Evolutionary conservation across 2,888 invertebrate species (phyloP).

Genomic region (Hypolimnas misippus): DNA sequence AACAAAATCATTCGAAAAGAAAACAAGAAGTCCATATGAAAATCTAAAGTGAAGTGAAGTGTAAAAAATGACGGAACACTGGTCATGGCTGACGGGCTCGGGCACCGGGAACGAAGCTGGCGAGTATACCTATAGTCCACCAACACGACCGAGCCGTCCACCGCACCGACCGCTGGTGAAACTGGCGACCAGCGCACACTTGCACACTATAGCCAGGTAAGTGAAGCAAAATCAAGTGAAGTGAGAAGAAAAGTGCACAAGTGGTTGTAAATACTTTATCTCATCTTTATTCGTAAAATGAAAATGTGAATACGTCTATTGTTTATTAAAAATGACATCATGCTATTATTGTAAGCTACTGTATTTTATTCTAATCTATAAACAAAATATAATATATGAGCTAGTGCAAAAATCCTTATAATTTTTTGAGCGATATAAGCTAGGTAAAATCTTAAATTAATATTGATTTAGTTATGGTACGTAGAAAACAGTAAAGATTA

Average conservation of each 20-base stretch:
- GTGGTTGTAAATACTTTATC: no score
- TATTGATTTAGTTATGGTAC: no score
- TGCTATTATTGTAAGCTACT: no score
- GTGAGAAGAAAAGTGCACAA: neutral
- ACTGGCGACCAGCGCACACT: slow-evolving; percentile 73
- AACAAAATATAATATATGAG: no score
- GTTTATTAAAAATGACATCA: no score
- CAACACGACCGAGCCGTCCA: slow-evolving; percentile 68
- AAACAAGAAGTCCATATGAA: neutral
- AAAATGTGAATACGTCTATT: no score
- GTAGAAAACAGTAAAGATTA: no score
- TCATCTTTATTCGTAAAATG: no score
- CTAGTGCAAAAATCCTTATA: no score
- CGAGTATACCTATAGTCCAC: slow-evolving; percentile 80
- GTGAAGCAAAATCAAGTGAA: slow-evolving; percentile 32
- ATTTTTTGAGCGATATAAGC: no score
- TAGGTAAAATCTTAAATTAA: no score
- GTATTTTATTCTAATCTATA: no score
- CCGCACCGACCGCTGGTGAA: slow-evolving; percentile 78
- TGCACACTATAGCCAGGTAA: slow-evolving; percentile 76
- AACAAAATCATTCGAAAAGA: neutral
- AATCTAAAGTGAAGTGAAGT: slow-evolving; percentile 29
- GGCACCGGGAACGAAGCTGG: slow-evolving; percentile 52
- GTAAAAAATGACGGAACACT: slow-evolving; percentile 69
- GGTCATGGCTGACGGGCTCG: slow-evolving; percentile 74